Conservation (phyloP, 1,140 invertebrate genomes). For the Drosophila jambulina region DNA sequence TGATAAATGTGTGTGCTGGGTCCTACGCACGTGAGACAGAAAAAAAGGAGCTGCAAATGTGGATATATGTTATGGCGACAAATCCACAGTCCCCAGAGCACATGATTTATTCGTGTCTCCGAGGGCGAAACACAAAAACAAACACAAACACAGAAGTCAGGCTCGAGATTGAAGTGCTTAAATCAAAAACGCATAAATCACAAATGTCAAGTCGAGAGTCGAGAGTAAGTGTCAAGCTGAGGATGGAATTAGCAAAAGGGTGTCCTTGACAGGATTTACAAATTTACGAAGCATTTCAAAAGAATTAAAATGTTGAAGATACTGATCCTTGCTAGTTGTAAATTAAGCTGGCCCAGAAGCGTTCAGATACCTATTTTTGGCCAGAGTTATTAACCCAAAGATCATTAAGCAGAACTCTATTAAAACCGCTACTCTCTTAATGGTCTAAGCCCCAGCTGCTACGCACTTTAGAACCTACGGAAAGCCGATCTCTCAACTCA, state of each 20-base stretch:
- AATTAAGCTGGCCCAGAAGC: too few species aligned
- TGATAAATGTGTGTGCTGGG: constrained; percentile 50
- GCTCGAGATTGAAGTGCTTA: constrained; percentile 48
- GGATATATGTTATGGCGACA: constrained; percentile 17
- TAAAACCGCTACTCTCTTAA: constrained; percentile 25
- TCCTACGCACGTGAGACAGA: constrained; percentile 60
- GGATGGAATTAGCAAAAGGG: not conserved
- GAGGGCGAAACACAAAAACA: constrained; percentile 27
- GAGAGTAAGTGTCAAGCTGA: constrained; percentile 44
- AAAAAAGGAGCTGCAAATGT: constrained; percentile 17
- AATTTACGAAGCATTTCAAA: too few species aligned
- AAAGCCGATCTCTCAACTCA: constrained; percentile 26
- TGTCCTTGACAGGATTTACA: too few species aligned
- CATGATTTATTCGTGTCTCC: constrained; percentile 69
- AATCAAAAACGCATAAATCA: constrained; percentile 73
- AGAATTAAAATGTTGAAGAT: not conserved
- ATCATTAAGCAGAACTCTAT: constrained; percentile 11
- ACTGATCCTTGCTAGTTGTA: not conserved
- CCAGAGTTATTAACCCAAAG: not conserved
- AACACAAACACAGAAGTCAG: constrained; percentile 13
- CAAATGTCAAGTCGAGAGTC: constrained; percentile 49
- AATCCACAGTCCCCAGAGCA: constrained; percentile 22
- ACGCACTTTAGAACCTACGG: constrained; percentile 19
- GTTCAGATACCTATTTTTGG: not conserved
- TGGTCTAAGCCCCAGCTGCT: constrained; percentile 27